These are phyloP conservation scores for Leucophora obtusa DNA, from an alignment of 2,888 invertebrate genomes.

Conservation along the genomic window DNA sequence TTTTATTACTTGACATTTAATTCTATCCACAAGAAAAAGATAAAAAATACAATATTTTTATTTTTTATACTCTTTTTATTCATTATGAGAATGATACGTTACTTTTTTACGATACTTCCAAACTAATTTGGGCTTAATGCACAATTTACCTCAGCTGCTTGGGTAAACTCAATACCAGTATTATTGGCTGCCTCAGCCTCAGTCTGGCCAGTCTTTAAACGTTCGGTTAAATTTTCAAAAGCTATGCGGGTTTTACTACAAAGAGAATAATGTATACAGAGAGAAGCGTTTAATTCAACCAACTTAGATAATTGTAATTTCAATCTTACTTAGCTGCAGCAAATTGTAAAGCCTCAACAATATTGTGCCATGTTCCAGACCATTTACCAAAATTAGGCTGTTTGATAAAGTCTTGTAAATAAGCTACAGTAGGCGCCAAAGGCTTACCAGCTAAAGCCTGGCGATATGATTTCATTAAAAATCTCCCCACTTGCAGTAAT, in stretches of 20 bases:
- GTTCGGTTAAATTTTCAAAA: constrained; percentile 84
- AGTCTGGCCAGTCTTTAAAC: constrained; percentile 83
- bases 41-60: too few species aligned
- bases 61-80: too few species aligned
- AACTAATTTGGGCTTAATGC: too few species aligned
- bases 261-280: too few species aligned
- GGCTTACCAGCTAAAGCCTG: constrained; percentile 81
- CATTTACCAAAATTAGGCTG: constrained; percentile 69
- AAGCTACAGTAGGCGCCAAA: constrained; percentile 84
- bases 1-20: too few species aligned
- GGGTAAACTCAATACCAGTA: constrained; percentile 88
- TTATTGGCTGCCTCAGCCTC: constrained; percentile 92
- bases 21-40: too few species aligned
- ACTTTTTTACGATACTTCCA: too few species aligned
- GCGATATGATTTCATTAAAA: constrained; percentile 88
- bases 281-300: too few species aligned
- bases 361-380: constrained; percentile 74
- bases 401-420: constrained; percentile 79
- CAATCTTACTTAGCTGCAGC: constrained; percentile 78
- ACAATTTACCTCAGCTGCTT: constrained; percentile 86
- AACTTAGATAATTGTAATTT: not conserved
- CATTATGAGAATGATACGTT: too few species aligned
- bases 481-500: constrained; percentile 91
- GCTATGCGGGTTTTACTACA: constrained; percentile 85
- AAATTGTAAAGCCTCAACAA: constrained; percentile 79